Conservation (phyloP, 2,888 invertebrate genomes). For the Himalopsyche tibetana region DNA sequence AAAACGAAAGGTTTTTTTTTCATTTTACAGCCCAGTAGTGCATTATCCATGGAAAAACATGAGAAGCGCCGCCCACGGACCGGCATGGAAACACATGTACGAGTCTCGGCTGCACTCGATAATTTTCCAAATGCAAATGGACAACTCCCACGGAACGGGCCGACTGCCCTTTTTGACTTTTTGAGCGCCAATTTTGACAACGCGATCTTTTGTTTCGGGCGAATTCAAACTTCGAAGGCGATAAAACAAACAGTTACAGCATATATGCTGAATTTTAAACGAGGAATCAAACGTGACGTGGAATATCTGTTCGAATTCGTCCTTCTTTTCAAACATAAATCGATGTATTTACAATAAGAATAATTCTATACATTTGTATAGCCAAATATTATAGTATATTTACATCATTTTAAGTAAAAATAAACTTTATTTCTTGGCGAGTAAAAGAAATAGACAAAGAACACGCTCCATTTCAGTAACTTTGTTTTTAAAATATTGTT, state of each 20-base stretch:
- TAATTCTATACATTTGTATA: no score
- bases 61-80: conserved; percentile 36
- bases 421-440: no score
- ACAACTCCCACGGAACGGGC: conserved; percentile 37
- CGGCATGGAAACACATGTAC: conserved; percentile 36
- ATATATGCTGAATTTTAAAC: conserved; percentile 11
- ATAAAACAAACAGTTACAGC: not conserved
- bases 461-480: no score
- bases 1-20: not conserved
- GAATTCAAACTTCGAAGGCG: conserved; percentile 7
- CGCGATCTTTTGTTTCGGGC: conserved; percentile 38
- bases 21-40: not conserved
- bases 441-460: no score
- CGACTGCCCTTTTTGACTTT: conserved; percentile 33
- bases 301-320: not conserved
- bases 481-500: no score
- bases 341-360: no score
- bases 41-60: conserved; percentile 21
- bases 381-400: no score
- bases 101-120: conserved; percentile 29
- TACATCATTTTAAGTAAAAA: no score
- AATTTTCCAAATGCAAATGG: conserved; percentile 41
- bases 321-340: not conserved
- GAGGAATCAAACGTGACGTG: not conserved
- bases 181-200: conserved; percentile 36